These are phyloP conservation scores for Drosophila subsilvestris DNA, from an alignment of 2,888 invertebrate genomes.

Conservation along the genomic window DNA sequence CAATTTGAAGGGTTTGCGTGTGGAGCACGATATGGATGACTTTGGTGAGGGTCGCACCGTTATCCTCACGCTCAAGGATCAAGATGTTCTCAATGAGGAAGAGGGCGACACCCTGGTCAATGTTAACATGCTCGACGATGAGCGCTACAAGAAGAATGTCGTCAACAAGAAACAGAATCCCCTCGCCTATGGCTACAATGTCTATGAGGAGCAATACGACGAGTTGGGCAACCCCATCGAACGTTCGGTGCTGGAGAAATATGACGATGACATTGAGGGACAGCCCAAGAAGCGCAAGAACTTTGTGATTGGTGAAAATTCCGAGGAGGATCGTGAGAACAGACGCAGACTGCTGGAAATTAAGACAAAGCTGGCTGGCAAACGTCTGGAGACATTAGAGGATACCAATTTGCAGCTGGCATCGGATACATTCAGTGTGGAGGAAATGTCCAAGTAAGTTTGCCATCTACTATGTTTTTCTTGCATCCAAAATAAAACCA, in stretches of 20 bases:
- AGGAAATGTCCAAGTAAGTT: slow-evolving; percentile 91
- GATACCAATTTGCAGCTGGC: slow-evolving; percentile 89
- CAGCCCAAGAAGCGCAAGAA: slow-evolving; percentile 87
- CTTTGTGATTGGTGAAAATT: slow-evolving; percentile 91
- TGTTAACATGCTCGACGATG: slow-evolving; percentile 94
- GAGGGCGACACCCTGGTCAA: slow-evolving; percentile 95
- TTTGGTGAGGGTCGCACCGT: slow-evolving; percentile 92
- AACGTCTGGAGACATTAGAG: slow-evolving; percentile 90
- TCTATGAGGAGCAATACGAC: slow-evolving; percentile 90
- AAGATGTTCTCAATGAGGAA: slow-evolving; percentile 94
- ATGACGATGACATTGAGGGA: slow-evolving; percentile 91
- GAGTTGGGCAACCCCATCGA: slow-evolving; percentile 87
- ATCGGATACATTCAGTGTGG: slow-evolving; percentile 93
- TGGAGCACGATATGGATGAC: slow-evolving; percentile 91
- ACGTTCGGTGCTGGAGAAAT: slow-evolving; percentile 92
- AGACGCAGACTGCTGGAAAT: slow-evolving; percentile 84
- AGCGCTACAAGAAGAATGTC: slow-evolving; percentile 93
- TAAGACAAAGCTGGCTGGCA: slow-evolving; percentile 87
- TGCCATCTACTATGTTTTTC: too few species aligned
- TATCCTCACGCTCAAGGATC: slow-evolving; percentile 96
- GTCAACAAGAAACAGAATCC: slow-evolving; percentile 93
- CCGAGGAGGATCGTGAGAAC: slow-evolving; percentile 86
- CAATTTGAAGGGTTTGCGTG: slow-evolving; percentile 92
- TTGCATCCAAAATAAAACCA: background rate
- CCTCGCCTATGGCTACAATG: slow-evolving; percentile 92